Evolutionary conservation across 2,888 invertebrate species (phyloP), one percentile per base, ranked within the genome.

Genomic region (Polydesmus complanatus): DNA sequence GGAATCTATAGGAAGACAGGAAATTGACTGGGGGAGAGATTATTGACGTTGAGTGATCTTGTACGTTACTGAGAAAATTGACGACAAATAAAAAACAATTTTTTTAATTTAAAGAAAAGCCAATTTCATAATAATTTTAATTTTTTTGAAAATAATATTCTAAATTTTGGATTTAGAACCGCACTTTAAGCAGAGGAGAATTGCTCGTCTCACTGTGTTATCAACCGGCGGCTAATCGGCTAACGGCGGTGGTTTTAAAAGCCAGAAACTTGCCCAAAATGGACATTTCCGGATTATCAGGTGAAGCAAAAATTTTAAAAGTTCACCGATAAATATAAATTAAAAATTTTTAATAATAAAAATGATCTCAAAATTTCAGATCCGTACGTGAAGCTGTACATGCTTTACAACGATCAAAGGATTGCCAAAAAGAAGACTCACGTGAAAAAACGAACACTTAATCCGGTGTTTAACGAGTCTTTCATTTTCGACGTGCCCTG

Each of bases 361-460:
- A n/a, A n/a, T n/a, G n/a, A 21, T 22, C n/a, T 57, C 27, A 8
- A 37, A 27, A 58, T 68, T 71, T 50, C 75, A 75, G 97, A 98
- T 79, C 97, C 97, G 62, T 94, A 83, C 76, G 96, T 97, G 56
- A 98, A 98, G 77, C 91, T 98, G 76, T 97, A 97, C 76, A 80
- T 97, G 69, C 79, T 95, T 60, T 94, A 89, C 78, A 94, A 97
- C 77, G 91, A 92, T n/a, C 95, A 96, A 73, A 85, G 96, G 66
- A 90, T 97, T 69, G 92, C 94, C 56, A 98, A 97, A 80, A 96
- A 96, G 82, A 96, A 97, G 80, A 97, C 97, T 0, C 96, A 96
- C 74, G 95, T 97, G 56, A 96, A 96, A 81, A 97, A 95, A 75
- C 83, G 95, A 61, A 97, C 97, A 1, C 79, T 95, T 68, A 94